phyloP scores from a whole-genome alignment of 2,797 vertebrate species.

The Ceryle rudis region DNA sequence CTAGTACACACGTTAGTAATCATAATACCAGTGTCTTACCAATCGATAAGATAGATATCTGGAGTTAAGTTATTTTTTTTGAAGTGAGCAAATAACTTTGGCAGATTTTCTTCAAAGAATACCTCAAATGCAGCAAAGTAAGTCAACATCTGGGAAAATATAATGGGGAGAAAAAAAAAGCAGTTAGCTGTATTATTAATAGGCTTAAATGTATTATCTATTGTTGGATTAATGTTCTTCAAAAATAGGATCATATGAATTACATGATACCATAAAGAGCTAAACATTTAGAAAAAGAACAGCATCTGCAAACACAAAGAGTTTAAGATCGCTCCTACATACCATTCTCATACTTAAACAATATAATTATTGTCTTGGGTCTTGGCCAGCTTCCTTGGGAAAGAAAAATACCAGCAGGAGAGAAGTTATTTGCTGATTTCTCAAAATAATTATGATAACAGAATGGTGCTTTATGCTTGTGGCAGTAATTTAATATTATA shows the following conservation, averaged over 20 bases:
- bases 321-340: not conserved
- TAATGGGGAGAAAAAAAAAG: not conserved
- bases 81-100: constrained; percentile 95
- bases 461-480: not conserved
- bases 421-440: not conserved
- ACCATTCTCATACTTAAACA: not conserved
- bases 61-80: constrained; percentile 93
- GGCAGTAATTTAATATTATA: not conserved
- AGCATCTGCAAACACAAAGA: not conserved
- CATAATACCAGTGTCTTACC: constrained; percentile 79
- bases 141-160: constrained; percentile 89
- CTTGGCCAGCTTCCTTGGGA: not conserved
- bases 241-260: not conserved
- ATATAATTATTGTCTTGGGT: not conserved
- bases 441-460: not conserved
- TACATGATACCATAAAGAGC: not conserved
- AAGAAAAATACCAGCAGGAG: constrained; percentile 25
- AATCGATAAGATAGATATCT: constrained; percentile 96
- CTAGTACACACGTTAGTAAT: not conserved
- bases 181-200: not conserved
- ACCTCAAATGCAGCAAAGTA: constrained; percentile 95
- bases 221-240: not conserved
- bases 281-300: not conserved
- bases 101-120: constrained; percentile 96
- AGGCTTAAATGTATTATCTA: not conserved